Conservation (phyloP, 2,113 vertebrate genomes). For the Choloepus hoffmanni region DNA sequence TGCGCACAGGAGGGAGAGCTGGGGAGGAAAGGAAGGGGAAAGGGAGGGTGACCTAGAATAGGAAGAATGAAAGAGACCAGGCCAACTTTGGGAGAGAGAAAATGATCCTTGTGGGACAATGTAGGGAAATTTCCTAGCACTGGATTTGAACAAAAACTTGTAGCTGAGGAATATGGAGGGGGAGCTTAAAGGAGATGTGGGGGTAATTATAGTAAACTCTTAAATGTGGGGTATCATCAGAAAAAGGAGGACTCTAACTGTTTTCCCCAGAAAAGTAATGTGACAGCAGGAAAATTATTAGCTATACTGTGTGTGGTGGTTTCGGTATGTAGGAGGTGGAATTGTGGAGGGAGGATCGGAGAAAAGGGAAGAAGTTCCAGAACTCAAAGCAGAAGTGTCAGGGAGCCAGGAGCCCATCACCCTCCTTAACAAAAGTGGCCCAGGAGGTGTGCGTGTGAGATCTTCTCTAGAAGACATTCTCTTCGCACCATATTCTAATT, state of each 20-base stretch:
- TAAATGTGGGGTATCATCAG: slow-evolving; percentile 70
- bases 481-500: slow-evolving; percentile 60
- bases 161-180: slow-evolving; percentile 37
- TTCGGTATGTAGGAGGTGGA: slow-evolving; percentile 34
- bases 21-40: slow-evolving; percentile 26
- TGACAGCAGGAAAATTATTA: slow-evolving; percentile 79
- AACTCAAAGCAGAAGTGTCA: slow-evolving; percentile 19
- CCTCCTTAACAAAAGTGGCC: slow-evolving; percentile 54
- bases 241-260: slow-evolving; percentile 60
- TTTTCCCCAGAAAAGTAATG: slow-evolving; percentile 70
- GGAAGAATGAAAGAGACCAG: slow-evolving; percentile 65
- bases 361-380: slow-evolving; percentile 38
- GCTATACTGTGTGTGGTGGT: slow-evolving; percentile 74
- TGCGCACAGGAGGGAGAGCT: slow-evolving; percentile 56
- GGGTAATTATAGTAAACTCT: slow-evolving; percentile 73
- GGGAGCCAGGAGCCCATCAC: slow-evolving; percentile 32
- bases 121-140: slow-evolving; percentile 37
- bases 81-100: slow-evolving; percentile 71
- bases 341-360: background rate
- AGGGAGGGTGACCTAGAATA: slow-evolving; percentile 19
- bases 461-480: slow-evolving; percentile 22
- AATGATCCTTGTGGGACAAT: slow-evolving; percentile 75
- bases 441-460: slow-evolving; percentile 33
- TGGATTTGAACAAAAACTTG: slow-evolving; percentile 55
- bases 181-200: slow-evolving; percentile 15